Base-by-base conservation (phyloP, 1,140 invertebrate species). In the Drosophila simulans region DNA sequence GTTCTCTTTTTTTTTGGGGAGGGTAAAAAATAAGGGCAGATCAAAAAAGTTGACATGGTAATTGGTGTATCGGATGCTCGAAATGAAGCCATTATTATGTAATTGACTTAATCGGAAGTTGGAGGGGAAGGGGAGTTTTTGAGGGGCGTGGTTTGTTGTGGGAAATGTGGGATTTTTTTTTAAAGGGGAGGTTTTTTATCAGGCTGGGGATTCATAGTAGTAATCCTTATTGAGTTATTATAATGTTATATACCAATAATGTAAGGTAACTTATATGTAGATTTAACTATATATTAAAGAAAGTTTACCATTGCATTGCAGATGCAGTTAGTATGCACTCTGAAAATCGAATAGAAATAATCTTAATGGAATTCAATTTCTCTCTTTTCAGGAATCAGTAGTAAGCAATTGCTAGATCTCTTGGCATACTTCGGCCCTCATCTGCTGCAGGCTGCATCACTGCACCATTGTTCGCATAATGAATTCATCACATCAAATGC, bases 1-100 rank as follows among this genome's bases (percentile, higher is more conserved):
- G 66, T 84, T 72, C 64, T 77, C 64, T 22, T 2, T 22, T 22
- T 22, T 78, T 82, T 58, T 11, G 22, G 20, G 60, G 65, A 74
- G 72, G 60, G 63, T 69, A 72, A 69, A 77, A 77, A 76, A 69
- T 42, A 55, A 8, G 5, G 25, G 35, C 25, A 53, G 17, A 12
- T 20, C 13, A 25, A 70, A 59, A 64, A 78, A 83, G 59, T 52
- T 80, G 74, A 79, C 70, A 83, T 76, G 84, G 62, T 82, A 86
- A 86, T 86, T 88, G 78, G 22, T 56, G 57, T 64, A 72, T 80
- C 75, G 56, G 56, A 39, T 46, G 43, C 46, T 60, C 40, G 35
- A 48, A 34, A 37, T 54, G 60, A 55, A 58, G 43, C 45, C 74
- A 72, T 60, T 53, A 82, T 88, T 88, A 76, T 60, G 78, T 69